phyloP scores from a whole-genome alignment of 2,888 invertebrate species.

The Steinernema scapterisci region DNA sequence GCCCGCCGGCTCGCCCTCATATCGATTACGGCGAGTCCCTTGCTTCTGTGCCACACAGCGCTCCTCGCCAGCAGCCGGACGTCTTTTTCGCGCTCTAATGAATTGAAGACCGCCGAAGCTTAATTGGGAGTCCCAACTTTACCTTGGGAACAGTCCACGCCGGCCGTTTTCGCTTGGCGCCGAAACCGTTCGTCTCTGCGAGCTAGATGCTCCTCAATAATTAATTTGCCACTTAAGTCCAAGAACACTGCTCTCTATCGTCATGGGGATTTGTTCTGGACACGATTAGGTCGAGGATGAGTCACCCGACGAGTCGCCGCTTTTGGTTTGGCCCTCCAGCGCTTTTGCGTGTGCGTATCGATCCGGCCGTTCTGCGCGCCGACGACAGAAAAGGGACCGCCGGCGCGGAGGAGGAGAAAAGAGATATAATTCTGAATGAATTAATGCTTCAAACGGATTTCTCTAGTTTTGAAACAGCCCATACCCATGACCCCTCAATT shows the following conservation, averaged over 20 bases:
- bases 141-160: not conserved
- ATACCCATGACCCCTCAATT: too few species aligned
- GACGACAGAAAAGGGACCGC: not conserved
- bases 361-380: not conserved
- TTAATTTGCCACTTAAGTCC: not conserved
- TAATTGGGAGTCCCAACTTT: not conserved
- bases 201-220: not conserved
- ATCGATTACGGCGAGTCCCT: conserved; percentile 14
- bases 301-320: not conserved
- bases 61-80: not conserved
- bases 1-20: not conserved
- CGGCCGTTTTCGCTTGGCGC: too few species aligned
- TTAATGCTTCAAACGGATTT: not conserved
- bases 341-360: not conserved
- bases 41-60: not conserved
- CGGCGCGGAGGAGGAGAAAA: not conserved
- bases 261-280: not conserved
- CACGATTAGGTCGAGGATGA: not conserved
- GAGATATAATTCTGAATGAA: conserved; percentile 23
- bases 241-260: not conserved
- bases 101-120: conserved; percentile 2
- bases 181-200: too few species aligned
- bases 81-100: not conserved
- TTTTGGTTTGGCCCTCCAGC: conserved; percentile 9
- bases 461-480: too few species aligned